Evolutionary conservation across 1,140 invertebrate genomes (phyloP), one percentile per base, ranked within the genome.

Genomic region (Dreissena rostriformis): DNA sequence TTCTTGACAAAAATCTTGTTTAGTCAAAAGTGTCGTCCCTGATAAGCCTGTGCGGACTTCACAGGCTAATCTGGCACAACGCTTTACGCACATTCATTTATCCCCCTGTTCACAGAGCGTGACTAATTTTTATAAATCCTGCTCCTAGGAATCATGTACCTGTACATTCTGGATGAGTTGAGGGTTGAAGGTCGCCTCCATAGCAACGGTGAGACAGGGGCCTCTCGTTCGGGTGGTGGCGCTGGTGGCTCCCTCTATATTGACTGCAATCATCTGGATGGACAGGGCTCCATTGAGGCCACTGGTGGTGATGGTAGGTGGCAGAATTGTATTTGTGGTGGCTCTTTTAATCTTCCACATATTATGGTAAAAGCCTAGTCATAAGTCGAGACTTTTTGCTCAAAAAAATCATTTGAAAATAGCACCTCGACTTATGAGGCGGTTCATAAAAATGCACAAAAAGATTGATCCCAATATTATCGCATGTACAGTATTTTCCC

Each of bases 131-230:
- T 39, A 39, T 39, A 39, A 39, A 39, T 39, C 39, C 4, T 39
- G 8, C 39, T 8, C 39, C 39, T 29, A 78, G 90, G 90, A 22
- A 85, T 90, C 0, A 88, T 91, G 5, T 85, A 88, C 74, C 70
- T 91, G 85, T 75, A 90, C 65, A 79, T 91, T n/a, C 61, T 66
- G 8, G 87, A 91, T 75, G 82, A 86, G 22, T 81, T 91, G 14
- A 78, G 90, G 79, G 86, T 91, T 24, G 90, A 91, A 85, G 90
- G 90, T 63, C 81, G 89, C 70, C 85, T 91, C 22, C 90, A 91
- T 86, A 84, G 87, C 39, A 91, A 91, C 71, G 90, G 90, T 29
- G 89, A 90, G 51, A 15, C 19, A 17, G 88, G 89, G 53, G 55
- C 66, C 66, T 83, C 87, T 51, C 65, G 39, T 5, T 85, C 74